A percentile compares a stretch with the other conserved stretches of the same genome.
These are phyloP conservation scores for Chouioia cunea DNA, from an alignment of 2,888 invertebrate species.

Conservation along the genomic window DNA sequence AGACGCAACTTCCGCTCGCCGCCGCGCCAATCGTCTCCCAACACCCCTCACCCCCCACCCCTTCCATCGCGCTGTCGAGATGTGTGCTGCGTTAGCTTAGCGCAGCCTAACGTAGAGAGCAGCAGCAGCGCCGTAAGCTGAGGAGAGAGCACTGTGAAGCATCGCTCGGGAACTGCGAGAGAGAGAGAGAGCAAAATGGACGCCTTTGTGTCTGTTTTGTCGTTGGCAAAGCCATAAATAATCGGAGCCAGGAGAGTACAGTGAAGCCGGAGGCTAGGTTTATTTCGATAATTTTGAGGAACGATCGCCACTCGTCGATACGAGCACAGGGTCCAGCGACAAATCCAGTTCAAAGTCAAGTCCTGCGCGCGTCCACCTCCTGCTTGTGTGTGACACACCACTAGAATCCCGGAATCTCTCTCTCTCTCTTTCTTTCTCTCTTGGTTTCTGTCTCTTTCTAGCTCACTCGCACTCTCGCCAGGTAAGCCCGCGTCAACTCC, in stretches of 20 bases:
- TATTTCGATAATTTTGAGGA: slow-evolving; percentile 4
- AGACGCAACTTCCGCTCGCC: slow-evolving; percentile 42
- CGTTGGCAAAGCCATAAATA: slow-evolving; percentile 66
- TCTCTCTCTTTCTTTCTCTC: no score
- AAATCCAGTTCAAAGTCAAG: no score
- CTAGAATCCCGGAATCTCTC: no score
- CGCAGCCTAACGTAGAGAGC: background rate
- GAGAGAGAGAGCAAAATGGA: slow-evolving; percentile 64
- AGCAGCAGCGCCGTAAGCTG: no score
- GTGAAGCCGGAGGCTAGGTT: slow-evolving; percentile 1
- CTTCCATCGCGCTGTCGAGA: background rate
- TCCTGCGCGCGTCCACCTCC: no score
- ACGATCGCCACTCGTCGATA: no score
- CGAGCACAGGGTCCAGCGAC: no score
- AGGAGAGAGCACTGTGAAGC: slow-evolving; percentile 2
- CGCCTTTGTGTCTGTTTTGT: slow-evolving; percentile 69
- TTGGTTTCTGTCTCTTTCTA: no score
- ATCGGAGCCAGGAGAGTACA: slow-evolving; percentile 55
- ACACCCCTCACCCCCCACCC: background rate
- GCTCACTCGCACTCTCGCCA: no score
- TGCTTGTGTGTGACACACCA: no score
- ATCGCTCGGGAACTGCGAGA: slow-evolving; percentile 13
- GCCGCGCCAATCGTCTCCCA: slow-evolving; percentile 14
- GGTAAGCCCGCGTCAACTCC: no score
- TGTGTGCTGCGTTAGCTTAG: slow-evolving; percentile 4